phyloP scores from a whole-genome alignment of 2,113 vertebrate genomes.

The Chaetodon trifascialis region DNA sequence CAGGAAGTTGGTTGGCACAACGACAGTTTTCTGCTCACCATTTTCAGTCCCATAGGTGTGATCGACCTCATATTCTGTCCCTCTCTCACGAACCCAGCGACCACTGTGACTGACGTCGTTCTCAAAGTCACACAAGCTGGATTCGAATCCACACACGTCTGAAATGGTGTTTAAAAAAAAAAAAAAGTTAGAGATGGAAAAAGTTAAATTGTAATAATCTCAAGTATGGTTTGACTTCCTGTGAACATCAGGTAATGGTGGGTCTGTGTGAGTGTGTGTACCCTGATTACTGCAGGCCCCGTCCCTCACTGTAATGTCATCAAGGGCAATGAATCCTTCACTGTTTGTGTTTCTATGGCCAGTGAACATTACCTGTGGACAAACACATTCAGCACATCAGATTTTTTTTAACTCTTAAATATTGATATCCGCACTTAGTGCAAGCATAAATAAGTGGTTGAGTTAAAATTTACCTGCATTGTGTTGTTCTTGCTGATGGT shows the following conservation, averaged over 20 bases:
- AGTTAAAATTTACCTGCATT: slow-evolving; percentile 57
- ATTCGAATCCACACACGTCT: slow-evolving; percentile 83
- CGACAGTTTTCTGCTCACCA: slow-evolving; percentile 66
- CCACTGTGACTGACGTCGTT: slow-evolving; percentile 49
- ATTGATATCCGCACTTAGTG: background rate
- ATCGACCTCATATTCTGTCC: slow-evolving; percentile 70
- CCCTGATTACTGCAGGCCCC: slow-evolving; percentile 74
- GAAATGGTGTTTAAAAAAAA: background rate
- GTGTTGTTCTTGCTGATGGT: slow-evolving; percentile 55
- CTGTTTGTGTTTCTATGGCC: slow-evolving; percentile 69
- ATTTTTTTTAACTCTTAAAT: background rate
- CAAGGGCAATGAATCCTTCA: slow-evolving; percentile 82
- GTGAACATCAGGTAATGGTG: background rate
- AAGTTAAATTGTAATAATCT: background rate
- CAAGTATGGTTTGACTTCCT: background rate
- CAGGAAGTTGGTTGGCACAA: too few species aligned
- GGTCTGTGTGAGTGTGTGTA: slow-evolving; percentile 47
- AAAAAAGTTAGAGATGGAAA: too few species aligned
- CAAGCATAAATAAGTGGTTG: background rate
- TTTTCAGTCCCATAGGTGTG: slow-evolving; percentile 80
- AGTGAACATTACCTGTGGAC: slow-evolving; percentile 73
- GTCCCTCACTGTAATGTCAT: slow-evolving; percentile 80
- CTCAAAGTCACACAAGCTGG: slow-evolving; percentile 75
- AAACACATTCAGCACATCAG: background rate
- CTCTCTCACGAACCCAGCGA: slow-evolving; percentile 71